Percentiles rank a stretch among this genome's conserved stretches.
phyloP scores from a whole-genome alignment of 2,888 invertebrate genomes.

The Latrodectus hesperus region DNA sequence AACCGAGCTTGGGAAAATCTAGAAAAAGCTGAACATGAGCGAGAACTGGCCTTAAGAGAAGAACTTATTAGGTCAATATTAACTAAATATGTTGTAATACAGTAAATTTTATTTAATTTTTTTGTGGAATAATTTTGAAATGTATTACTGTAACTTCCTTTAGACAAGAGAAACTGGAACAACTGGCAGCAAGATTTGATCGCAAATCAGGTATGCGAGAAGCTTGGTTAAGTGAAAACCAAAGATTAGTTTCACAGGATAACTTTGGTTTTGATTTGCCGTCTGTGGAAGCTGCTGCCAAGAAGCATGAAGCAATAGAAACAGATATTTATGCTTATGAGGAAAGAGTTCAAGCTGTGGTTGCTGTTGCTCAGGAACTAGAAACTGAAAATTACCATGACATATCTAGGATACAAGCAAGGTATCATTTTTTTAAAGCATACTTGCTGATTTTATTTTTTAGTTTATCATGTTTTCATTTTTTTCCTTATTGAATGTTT shows the following conservation, averaged over 20 bases:
- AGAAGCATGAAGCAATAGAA: slow-evolving; percentile 99
- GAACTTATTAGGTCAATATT: slow-evolving; percentile 85
- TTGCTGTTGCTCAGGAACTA: slow-evolving; percentile 96
- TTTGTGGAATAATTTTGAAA: neutral
- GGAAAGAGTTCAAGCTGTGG: slow-evolving; percentile 98
- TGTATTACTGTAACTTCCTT: neutral
- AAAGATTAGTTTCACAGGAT: slow-evolving; percentile 97
- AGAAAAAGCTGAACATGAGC: slow-evolving; percentile 98
- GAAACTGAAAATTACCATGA: slow-evolving; percentile 99
- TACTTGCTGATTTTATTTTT: neutral
- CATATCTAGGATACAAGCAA: slow-evolving; percentile 87
- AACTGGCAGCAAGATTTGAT: slow-evolving; percentile 96
- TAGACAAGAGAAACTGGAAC: slow-evolving; percentile 97
- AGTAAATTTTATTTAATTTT: neutral
- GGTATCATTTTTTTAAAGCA: slow-evolving; percentile 71
- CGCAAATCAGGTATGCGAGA: slow-evolving; percentile 99
- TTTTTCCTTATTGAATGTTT: neutral
- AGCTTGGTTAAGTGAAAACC: slow-evolving; percentile 99
- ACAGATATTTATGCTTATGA: slow-evolving; percentile 99
- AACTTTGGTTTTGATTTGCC: slow-evolving; percentile 99
- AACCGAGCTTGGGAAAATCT: slow-evolving; percentile 99
- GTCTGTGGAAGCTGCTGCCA: slow-evolving; percentile 98
- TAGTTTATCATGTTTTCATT: neutral
- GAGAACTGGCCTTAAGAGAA: slow-evolving; percentile 96
- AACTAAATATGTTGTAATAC: neutral